Conservation (phyloP, 2,113 vertebrate genomes). For the Ptyas mucosa region DNA sequence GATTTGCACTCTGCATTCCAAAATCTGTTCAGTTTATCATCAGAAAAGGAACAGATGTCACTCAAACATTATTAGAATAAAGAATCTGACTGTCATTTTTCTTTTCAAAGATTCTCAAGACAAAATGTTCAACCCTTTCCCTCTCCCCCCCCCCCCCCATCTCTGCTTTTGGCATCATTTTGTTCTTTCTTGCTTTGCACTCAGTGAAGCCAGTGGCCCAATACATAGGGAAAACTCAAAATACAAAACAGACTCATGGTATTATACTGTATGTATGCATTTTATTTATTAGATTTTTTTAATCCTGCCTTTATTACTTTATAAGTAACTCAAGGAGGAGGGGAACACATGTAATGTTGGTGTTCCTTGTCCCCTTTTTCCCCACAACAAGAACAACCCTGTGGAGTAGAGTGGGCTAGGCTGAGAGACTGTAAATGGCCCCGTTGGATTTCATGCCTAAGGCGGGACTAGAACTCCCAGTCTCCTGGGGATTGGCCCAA, state of each 20-base stretch:
- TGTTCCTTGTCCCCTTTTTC: not conserved
- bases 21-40: not conserved
- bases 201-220: not conserved
- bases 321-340: not conserved
- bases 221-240: not conserved
- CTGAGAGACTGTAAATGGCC: not conserved
- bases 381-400: not conserved
- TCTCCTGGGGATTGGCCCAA: not conserved
- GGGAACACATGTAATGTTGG: not conserved
- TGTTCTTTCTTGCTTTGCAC: not conserved
- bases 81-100: not conserved
- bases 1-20: not conserved
- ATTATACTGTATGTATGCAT: not conserved
- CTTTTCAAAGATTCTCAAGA: not conserved
- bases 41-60: not conserved
- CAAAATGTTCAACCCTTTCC: not conserved
- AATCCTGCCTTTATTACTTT: not conserved
- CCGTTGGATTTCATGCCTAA: not conserved
- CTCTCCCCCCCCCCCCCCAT: rapidly evolving
- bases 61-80: not conserved
- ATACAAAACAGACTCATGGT: not conserved
- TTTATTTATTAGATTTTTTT: not conserved
- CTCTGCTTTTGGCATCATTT: not conserved
- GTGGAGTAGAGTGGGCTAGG: not conserved
- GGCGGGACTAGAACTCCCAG: not conserved